A percentile compares a stretch with the other conserved stretches of the same genome.
Conservation (phyloP, 2,888 invertebrate species). For the Iphiclides podalirius region DNA sequence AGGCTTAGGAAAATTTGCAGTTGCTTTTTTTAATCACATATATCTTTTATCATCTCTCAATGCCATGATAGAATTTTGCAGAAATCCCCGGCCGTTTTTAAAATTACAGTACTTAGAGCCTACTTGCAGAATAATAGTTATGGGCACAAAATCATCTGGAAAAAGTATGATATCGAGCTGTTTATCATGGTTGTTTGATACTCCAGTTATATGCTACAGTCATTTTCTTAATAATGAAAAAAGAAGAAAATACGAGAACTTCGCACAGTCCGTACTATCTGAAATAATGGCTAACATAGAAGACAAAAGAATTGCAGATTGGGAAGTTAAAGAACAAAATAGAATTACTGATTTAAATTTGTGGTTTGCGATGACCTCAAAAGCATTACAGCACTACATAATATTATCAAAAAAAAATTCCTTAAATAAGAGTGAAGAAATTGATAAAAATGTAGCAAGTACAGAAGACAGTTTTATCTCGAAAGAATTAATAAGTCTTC, state of each 20-base stretch:
- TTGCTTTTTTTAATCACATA: slow-evolving; percentile 81
- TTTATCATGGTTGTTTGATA: slow-evolving; percentile 75
- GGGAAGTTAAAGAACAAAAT: slow-evolving; percentile 58
- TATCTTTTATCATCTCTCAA: slow-evolving; percentile 79
- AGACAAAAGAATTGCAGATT: slow-evolving; percentile 50
- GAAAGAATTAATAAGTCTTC: slow-evolving; percentile 36
- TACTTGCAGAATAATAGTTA: slow-evolving; percentile 79
- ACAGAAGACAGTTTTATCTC: slow-evolving; percentile 21
- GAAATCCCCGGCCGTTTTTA: slow-evolving; percentile 82
- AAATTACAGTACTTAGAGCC: slow-evolving; percentile 78
- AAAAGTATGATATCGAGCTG: slow-evolving; percentile 79
- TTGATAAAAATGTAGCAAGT: slow-evolving; percentile 21
- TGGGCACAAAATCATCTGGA: slow-evolving; percentile 81
- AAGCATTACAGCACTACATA: slow-evolving; percentile 42
- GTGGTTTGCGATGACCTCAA: slow-evolving; percentile 51
- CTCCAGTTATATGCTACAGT: slow-evolving; percentile 60
- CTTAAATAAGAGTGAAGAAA: slow-evolving; percentile 26
- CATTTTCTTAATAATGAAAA: slow-evolving; percentile 43
- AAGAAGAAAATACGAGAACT: slow-evolving; percentile 47
- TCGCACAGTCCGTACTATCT: slow-evolving; percentile 54
- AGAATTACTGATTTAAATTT: slow-evolving; percentile 50
- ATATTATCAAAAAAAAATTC: slow-evolving; percentile 36
- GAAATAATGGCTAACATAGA: slow-evolving; percentile 65
- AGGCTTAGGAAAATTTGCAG: slow-evolving; percentile 78
- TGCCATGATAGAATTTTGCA: slow-evolving; percentile 74